Percentiles rank a stretch among this genome's conserved stretches.
Evolutionary conservation across 30 jellyfish, hydroid and myxozoan genomes (phyloP).

Genomic region (Aurelia aurita complex sp. Pacific): DNA sequence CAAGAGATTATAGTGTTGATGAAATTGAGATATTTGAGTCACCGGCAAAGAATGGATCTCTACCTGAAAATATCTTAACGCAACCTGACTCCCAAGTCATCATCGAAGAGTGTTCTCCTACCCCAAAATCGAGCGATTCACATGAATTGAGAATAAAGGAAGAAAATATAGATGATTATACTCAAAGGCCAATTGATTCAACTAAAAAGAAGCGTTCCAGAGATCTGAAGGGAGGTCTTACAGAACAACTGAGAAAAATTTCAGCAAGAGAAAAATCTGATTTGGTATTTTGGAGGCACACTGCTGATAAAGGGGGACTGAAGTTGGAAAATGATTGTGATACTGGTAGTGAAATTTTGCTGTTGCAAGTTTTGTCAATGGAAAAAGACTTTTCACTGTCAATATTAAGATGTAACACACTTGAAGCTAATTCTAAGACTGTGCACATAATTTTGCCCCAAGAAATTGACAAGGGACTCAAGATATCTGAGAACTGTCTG

Average conservation of each 20-base stretch:
- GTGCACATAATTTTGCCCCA: conserved; percentile 21
- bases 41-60: conserved; percentile 12
- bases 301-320: neutral
- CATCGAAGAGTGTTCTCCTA: conserved; percentile 17
- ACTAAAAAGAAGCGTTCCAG: conserved; percentile 48
- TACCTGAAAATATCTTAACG: neutral
- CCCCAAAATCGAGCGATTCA: neutral
- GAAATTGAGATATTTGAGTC: conserved; percentile 45
- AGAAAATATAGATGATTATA: neutral
- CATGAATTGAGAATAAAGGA: neutral
- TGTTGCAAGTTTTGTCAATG: conserved; percentile 2
- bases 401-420: conserved; percentile 15
- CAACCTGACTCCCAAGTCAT: conserved; percentile 14
- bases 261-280: conserved; percentile 54
- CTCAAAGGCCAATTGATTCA: conserved; percentile 34
- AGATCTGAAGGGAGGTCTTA: conserved; percentile 57
- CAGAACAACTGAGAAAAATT: conserved; percentile 28
- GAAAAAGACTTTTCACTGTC: conserved; percentile 11
- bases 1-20: neutral
- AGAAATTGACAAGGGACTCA: neutral
- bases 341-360: neutral
- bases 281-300: conserved; percentile 64
- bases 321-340: neutral
- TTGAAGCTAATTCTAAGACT: conserved; percentile 3
- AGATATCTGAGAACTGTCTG: neutral